These are phyloP conservation scores for Tiphia femorata DNA, from an alignment of 2,888 invertebrate species.

Conservation along the genomic window DNA sequence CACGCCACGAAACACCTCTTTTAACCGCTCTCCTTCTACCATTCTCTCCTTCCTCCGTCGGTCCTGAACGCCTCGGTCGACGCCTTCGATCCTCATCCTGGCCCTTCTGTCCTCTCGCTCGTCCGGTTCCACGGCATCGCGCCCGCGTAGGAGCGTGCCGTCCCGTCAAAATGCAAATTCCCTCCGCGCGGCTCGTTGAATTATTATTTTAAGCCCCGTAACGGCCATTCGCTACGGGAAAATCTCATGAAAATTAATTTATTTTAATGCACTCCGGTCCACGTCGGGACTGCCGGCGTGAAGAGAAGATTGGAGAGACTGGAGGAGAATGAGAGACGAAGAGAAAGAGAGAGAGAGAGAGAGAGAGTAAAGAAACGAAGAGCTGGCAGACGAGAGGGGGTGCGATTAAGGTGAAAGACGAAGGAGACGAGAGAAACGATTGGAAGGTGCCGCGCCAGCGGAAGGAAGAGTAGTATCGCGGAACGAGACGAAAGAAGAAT, in stretches of 20 bases:
- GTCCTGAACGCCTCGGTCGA: neutral
- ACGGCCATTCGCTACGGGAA: slow-evolving; percentile 56
- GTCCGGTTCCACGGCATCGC: slow-evolving; percentile 11
- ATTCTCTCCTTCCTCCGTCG: neutral
- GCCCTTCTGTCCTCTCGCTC: slow-evolving; percentile 16
- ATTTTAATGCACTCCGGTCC: slow-evolving; percentile 60
- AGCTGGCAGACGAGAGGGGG: neutral
- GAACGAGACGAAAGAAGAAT: too few species aligned
- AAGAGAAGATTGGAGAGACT: slow-evolving; percentile 11
- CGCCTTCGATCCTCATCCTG: slow-evolving; percentile 13
- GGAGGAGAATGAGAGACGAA: slow-evolving; percentile 3
- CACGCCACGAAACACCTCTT: too few species aligned
- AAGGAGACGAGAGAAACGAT: neutral
- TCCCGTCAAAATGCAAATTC: slow-evolving; percentile 59
- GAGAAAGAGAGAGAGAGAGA: neutral
- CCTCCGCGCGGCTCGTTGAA: slow-evolving; percentile 57
- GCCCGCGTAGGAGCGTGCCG: slow-evolving; percentile 34
- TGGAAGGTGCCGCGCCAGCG: neutral
- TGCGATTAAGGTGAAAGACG: neutral
- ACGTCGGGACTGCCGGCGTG: slow-evolving; percentile 19
- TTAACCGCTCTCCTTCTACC: neutral
- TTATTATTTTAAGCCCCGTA: slow-evolving; percentile 62
- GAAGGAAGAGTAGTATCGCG: too few species aligned
- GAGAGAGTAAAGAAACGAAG: slow-evolving; percentile 2
- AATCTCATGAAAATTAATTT: slow-evolving; percentile 64